Conservation (phyloP, 2,888 invertebrate genomes). For the Nomada fabriciana region DNA sequence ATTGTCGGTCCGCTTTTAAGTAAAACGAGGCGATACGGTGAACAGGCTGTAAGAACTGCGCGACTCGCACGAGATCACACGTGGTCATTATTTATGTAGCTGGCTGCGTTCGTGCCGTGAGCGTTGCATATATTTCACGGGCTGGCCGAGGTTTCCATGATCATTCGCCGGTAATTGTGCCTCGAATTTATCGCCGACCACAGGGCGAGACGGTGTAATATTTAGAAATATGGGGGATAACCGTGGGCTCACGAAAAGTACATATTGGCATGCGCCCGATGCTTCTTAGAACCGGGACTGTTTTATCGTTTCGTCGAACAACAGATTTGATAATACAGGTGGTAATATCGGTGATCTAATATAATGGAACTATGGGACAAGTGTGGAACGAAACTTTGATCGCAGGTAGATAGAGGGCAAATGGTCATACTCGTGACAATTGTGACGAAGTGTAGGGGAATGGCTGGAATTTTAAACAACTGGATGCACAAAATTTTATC, state of each 20-base stretch:
- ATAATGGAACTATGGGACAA: too few species aligned
- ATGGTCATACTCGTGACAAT: not conserved
- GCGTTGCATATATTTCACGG: slow-evolving; percentile 28
- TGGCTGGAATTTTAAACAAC: not conserved
- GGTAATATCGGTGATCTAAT: too few species aligned
- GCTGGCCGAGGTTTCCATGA: slow-evolving; percentile 26
- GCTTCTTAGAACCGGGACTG: slow-evolving; percentile 12
- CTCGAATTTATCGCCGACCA: slow-evolving; percentile 36
- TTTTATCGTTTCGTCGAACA: slow-evolving; percentile 1
- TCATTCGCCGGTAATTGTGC: slow-evolving; percentile 42
- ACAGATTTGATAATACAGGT: not conserved
- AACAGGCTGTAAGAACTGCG: slow-evolving; percentile 26
- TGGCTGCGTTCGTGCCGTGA: not conserved
- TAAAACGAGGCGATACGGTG: slow-evolving; percentile 38
- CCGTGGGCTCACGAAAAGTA: not conserved
- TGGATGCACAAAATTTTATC: not conserved
- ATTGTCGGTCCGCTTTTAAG: slow-evolving; percentile 56
- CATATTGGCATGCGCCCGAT: not conserved
- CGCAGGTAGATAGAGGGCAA: not conserved
- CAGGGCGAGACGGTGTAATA: slow-evolving; percentile 3
- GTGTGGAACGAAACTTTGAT: not conserved
- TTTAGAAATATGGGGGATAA: slow-evolving; percentile 11
- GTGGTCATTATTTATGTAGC: slow-evolving; percentile 54
- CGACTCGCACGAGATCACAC: slow-evolving; percentile 20
- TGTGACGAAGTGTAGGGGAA: not conserved